Conservation (phyloP, 2,797 vertebrate genomes). For the Gambusia yucatana region DNA sequence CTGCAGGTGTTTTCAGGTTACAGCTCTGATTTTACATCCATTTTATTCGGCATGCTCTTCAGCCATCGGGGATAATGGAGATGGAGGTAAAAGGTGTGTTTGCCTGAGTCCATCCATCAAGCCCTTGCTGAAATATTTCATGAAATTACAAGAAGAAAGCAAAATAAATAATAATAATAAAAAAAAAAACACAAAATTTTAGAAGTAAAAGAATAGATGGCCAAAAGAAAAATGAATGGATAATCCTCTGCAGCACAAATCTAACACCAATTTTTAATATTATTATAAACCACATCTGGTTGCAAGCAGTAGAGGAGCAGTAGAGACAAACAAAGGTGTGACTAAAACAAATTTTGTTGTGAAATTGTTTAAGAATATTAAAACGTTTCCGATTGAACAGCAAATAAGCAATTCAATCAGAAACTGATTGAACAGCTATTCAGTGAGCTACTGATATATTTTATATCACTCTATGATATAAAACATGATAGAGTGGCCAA, state of each 20-base stretch:
- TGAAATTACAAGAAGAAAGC: neutral
- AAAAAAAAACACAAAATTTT: neutral
- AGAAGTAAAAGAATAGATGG: neutral
- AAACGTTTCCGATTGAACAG: too few relatives aligned
- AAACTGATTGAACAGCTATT: too few relatives aligned
- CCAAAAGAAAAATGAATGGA: neutral
- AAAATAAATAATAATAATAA: neutral
- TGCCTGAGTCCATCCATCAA: constrained; percentile 1
- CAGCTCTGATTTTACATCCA: constrained; percentile 29
- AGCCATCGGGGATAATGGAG: neutral
- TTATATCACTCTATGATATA: too few relatives aligned
- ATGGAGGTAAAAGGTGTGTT: neutral
- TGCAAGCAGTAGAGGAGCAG: neutral
- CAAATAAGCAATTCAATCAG: too few relatives aligned
- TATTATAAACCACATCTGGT: neutral
- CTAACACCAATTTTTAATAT: neutral
- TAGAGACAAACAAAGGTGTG: neutral
- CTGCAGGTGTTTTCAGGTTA: constrained; percentile 28
- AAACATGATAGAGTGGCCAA: too few relatives aligned
- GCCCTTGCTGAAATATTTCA: neutral
- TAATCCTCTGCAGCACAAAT: neutral
- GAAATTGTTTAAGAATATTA: too few relatives aligned
- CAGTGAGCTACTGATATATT: too few relatives aligned
- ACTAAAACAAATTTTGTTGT: neutral
- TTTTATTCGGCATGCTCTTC: constrained; percentile 20